phyloP scores from a whole-genome alignment of 2,113 vertebrate genomes.

The Micronisus gabar region DNA sequence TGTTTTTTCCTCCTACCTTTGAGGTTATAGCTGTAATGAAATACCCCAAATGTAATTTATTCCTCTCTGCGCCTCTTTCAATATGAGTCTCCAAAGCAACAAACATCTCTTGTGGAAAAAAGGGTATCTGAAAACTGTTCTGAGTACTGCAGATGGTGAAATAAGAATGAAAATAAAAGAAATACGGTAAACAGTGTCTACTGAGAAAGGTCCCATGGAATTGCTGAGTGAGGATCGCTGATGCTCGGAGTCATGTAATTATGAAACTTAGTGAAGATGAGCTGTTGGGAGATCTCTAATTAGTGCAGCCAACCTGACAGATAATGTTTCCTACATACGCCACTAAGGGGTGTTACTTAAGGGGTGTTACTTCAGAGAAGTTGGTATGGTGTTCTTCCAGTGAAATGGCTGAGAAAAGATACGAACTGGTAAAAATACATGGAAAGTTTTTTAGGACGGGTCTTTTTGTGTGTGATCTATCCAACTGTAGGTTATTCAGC shows the following conservation, averaged over 20 bases:
- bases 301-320: neutral
- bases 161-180: neutral
- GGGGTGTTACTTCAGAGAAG: neutral
- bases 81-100: neutral
- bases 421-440: neutral
- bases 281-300: neutral
- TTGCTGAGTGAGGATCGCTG: neutral
- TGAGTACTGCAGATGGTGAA: neutral
- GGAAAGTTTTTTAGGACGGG: neutral
- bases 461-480: neutral
- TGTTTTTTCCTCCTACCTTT: neutral
- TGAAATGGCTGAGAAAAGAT: neutral
- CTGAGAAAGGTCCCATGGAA: neutral
- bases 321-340: neutral
- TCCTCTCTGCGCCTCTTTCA: neutral
- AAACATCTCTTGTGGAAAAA: neutral
- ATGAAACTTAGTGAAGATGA: constrained; percentile 6
- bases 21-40: neutral
- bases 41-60: constrained; percentile 7
- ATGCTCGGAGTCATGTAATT: neutral
- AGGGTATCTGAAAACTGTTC: neutral
- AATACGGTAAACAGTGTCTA: neutral
- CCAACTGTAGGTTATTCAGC: neutral
- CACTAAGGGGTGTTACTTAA: neutral
- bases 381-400: neutral